Percentiles rank a stretch among this genome's conserved stretches.
phyloP scores from a whole-genome alignment of 2,888 invertebrate genomes.

The Neocrepidodera transversa region DNA sequence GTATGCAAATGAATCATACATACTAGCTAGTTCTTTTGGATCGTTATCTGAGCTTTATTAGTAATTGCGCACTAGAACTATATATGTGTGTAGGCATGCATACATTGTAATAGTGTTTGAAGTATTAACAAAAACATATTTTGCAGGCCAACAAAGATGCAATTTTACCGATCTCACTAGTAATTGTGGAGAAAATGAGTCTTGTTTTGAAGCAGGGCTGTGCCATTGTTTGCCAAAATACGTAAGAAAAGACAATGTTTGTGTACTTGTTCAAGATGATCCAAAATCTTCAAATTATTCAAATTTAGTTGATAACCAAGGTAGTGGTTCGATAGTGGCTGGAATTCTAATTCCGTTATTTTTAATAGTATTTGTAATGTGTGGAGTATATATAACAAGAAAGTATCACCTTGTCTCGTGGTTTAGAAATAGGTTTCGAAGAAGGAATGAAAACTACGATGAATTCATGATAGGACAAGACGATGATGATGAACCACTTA shows the following conservation, averaged over 20 bases:
- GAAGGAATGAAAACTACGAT: conserved; percentile 57
- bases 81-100: no score
- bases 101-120: no score
- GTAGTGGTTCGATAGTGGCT: conserved; percentile 52
- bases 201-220: conserved; percentile 46
- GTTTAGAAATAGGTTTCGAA: conserved; percentile 54
- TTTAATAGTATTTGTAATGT: conserved; percentile 56
- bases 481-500: conserved; percentile 49
- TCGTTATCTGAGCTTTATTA: no score
- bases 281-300: conserved; percentile 47
- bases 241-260: conserved; percentile 43
- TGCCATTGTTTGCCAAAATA: conserved; percentile 53
- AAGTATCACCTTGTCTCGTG: conserved; percentile 54
- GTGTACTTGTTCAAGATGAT: conserved; percentile 31
- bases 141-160: conserved; percentile 43
- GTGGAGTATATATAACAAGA: conserved; percentile 53
- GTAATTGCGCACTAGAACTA: no score
- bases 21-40: no score
- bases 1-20: no score
- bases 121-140: no score
- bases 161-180: conserved; percentile 36
- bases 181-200: conserved; percentile 50
- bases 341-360: conserved; percentile 55
- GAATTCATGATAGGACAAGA: conserved; percentile 61
- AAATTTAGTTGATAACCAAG: conserved; percentile 50